phyloP scores from a whole-genome alignment of 1,140 invertebrate species.

The Temnothorax nylanderi region DNA sequence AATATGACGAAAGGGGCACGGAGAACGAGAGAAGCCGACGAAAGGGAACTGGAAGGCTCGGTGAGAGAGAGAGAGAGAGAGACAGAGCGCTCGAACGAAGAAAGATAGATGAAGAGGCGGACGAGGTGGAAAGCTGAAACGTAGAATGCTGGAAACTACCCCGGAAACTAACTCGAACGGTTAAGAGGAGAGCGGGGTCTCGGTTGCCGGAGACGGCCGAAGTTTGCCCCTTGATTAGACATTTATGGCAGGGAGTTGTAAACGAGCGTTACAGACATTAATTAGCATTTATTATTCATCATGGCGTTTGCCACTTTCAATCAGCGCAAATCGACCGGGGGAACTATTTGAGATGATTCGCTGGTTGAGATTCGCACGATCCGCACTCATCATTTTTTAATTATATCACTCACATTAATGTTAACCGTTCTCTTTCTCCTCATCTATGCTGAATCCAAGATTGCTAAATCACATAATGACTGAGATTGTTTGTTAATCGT shows the following conservation, averaged over 20 bases:
- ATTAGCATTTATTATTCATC: constrained; percentile 70
- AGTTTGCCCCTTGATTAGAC: constrained; percentile 73
- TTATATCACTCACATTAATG: background rate
- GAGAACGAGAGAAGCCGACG: background rate
- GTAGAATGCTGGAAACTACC: constrained; percentile 68
- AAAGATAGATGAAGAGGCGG: background rate
- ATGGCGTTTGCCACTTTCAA: constrained; percentile 37
- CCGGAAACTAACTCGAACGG: constrained; percentile 66
- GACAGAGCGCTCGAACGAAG: constrained; percentile 3
- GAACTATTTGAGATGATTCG: background rate
- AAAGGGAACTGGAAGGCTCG: constrained; percentile 6
- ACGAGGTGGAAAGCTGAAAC: background rate
- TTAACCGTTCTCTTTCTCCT: background rate
- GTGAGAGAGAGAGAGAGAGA: constrained; percentile 26
- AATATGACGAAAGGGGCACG: constrained; percentile 45
- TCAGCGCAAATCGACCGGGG: constrained; percentile 35
- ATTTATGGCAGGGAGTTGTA: constrained; percentile 68
- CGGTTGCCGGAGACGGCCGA: constrained; percentile 42
- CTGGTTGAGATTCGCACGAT: background rate
- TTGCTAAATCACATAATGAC: background rate
- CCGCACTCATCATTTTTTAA: background rate
- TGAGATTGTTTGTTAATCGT: background rate
- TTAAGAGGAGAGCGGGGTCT: constrained; percentile 52
- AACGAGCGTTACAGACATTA: constrained; percentile 71
- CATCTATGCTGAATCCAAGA: background rate